Base-by-base conservation (phyloP, 2,888 invertebrate genomes). In the Macrophya annulata region DNA sequence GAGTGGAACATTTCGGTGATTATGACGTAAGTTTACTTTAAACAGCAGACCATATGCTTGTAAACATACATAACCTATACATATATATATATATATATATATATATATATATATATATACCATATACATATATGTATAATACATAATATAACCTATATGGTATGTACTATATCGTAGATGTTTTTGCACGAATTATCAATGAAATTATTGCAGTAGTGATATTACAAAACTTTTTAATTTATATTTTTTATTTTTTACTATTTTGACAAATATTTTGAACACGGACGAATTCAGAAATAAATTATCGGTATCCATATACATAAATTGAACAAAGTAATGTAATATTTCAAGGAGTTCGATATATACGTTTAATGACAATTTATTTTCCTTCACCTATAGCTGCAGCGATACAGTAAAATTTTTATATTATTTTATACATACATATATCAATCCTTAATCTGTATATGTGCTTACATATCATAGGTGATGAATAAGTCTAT, bases 11-110 rank as follows among this genome's bases (percentile, higher is more conserved):
- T 81, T 81, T 81, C n/a, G 21, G 81, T 40, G 59, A 62, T 81
- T 59, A 81, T 81, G 81, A 81, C 81, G 81, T 81, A 62, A 81
- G 51, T 77, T 77, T 77, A 55, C 77, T 77, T 55, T 8, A 77
- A 51, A 74, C 74, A 74, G n/a, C 74, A 45, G 45, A 43, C 74
- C 74, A 43, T 68, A 68, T 68, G 68, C 68, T 37, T 68, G 25
- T 17, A 17, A 17, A 17, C 31, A 37, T 25, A 68, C 37, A 68
- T 8, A 62, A 4, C 2, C n/a, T 21, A 62, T 21, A 62, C 21
- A 21, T 21, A 21, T 21, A 37, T 6, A 68, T 15, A 4, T 68
- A 62, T 37, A 68, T 37, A 6, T 68, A 37, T 15, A 25, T 62
- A 9, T 25, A n/a, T 21, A 62, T 21, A 62, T 6, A 21, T 21